Conservation (phyloP, 2,797 vertebrate genomes). For the Pseudomugil gertrudae region DNA sequence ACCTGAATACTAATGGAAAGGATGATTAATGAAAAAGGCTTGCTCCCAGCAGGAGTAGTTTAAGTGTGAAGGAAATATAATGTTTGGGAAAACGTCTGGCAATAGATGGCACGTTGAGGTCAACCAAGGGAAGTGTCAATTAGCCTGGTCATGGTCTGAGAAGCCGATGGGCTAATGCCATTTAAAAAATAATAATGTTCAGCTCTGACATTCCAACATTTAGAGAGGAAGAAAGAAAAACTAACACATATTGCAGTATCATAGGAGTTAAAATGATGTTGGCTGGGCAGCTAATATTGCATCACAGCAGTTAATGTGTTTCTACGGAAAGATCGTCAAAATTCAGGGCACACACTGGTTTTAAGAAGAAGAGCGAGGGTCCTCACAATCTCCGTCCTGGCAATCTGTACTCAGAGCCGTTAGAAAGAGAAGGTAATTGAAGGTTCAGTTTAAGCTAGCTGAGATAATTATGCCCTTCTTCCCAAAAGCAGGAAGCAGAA, state of each 20-base stretch:
- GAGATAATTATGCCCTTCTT: slow-evolving; percentile 62
- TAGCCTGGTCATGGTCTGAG: slow-evolving; percentile 59
- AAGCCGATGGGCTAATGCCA: slow-evolving; percentile 26
- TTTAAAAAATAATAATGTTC: slow-evolving; percentile 56
- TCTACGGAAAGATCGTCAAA: slow-evolving; percentile 27
- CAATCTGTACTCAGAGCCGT: slow-evolving; percentile 14
- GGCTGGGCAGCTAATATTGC: slow-evolving; percentile 24
- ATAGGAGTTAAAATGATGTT: slow-evolving; percentile 40
- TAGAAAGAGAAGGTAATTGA: slow-evolving; percentile 47
- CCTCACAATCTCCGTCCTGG: slow-evolving; percentile 45
- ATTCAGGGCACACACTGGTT: slow-evolving; percentile 24
- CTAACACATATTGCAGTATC: slow-evolving; percentile 24
- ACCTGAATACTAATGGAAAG: slow-evolving; percentile 39
- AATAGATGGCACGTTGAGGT: slow-evolving; percentile 51
- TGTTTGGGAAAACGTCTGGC: slow-evolving; percentile 62
- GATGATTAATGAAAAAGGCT: slow-evolving; percentile 59
- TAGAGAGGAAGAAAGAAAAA: slow-evolving; percentile 14
- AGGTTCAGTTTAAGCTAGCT: slow-evolving; percentile 38
- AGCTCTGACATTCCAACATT: slow-evolving; percentile 29
- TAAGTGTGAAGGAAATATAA: slow-evolving; percentile 53
- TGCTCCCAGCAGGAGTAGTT: slow-evolving; percentile 43
- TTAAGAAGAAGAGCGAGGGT: slow-evolving; percentile 14
- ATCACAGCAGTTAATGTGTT: slow-evolving; percentile 46
- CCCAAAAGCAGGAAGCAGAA: slow-evolving; percentile 55
- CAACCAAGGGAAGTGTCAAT: slow-evolving; percentile 69